A percentile compares a stretch with the other conserved stretches of the same genome.
These are phyloP conservation scores for Steatornis caripensis DNA, from an alignment of 2,113 vertebrate species.

Conservation along the genomic window DNA sequence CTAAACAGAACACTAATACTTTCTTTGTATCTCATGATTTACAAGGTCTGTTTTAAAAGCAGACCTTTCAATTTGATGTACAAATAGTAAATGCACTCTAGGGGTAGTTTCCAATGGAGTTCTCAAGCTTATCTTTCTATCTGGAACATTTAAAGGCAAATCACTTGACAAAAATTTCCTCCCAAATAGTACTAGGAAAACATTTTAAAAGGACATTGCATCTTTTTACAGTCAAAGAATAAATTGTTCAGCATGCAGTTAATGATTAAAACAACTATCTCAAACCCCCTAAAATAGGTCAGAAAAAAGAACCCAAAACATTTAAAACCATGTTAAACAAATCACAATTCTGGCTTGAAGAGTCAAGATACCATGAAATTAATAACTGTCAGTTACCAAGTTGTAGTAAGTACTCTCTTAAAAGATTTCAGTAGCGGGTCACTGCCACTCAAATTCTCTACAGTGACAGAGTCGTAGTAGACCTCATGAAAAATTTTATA, in stretches of 20 bases:
- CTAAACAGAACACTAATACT: not conserved
- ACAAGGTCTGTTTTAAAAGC: not conserved
- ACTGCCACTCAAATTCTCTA: not conserved
- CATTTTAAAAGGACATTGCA: not conserved
- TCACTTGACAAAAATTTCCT: constrained; percentile 3
- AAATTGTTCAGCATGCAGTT: not conserved
- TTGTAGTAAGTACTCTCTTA: not conserved
- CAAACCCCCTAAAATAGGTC: not conserved
- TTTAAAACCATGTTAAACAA: not conserved
- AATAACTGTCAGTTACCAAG: not conserved
- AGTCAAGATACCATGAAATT: not conserved
- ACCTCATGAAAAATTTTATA: not conserved
- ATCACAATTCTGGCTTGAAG: not conserved
- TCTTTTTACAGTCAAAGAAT: not conserved
- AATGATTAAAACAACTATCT: not conserved
- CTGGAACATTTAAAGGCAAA: not conserved
- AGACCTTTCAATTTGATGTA: not conserved
- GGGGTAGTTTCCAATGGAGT: constrained; percentile 16
- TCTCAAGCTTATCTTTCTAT: not conserved
- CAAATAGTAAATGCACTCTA: constrained; percentile 14
- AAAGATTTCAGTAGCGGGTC: not conserved
- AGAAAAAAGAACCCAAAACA: not conserved
- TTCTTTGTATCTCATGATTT: constrained; percentile 16
- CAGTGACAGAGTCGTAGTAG: not conserved
- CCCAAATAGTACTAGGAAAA: not conserved